Conservation (phyloP, 2,113 vertebrate genomes). For the Cyanistes caeruleus region DNA sequence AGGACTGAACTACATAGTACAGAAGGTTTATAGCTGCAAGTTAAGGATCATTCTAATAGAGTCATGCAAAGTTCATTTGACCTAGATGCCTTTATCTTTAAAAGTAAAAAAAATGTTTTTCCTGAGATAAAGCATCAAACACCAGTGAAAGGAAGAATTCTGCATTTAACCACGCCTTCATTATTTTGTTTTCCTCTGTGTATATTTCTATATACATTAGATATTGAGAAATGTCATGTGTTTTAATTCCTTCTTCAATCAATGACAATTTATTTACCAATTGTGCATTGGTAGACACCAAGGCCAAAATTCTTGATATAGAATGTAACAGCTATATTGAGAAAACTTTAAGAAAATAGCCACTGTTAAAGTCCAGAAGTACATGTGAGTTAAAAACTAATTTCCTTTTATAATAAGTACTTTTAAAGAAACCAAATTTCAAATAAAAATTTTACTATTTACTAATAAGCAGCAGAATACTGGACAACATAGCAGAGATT, state of each 20-base stretch:
- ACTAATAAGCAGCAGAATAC: background rate
- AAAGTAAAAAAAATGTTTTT: background rate
- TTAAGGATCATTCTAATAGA: background rate
- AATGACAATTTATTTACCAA: background rate
- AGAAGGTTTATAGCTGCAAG: background rate
- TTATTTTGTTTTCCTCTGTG: background rate
- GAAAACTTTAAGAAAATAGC: background rate
- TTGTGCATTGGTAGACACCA: background rate
- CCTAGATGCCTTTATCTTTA: background rate
- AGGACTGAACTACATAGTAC: background rate
- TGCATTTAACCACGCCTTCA: background rate
- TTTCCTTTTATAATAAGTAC: background rate
- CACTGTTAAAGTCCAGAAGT: background rate
- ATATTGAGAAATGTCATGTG: background rate
- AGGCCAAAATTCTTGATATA: background rate
- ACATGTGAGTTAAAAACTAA: background rate
- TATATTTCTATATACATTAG: background rate
- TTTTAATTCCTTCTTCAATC: background rate
- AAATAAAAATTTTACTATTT: background rate
- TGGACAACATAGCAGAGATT: background rate
- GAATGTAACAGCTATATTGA: background rate
- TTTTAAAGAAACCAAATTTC: background rate
- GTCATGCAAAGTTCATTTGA: background rate
- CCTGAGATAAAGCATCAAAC: background rate
- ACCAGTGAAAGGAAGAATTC: rapidly evolving